Base-by-base conservation (phyloP, 1,140 invertebrate species). In the Camponotus floridanus region DNA sequence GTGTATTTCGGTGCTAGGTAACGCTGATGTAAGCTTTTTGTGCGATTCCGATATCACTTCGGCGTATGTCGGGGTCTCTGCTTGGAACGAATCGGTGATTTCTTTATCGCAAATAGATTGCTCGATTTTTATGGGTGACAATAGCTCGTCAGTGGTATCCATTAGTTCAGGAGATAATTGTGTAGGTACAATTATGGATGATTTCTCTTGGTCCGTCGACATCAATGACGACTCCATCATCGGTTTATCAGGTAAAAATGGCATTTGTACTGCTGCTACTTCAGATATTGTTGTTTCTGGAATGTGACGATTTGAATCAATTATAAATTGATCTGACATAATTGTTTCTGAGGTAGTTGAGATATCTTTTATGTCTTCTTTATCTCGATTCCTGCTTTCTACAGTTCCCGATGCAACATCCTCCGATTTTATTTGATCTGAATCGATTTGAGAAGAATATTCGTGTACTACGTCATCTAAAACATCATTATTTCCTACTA, bases 71-170 rank as follows among this genome's bases (percentile, higher is more conserved):
- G 92, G 90, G 0, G 92, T 80, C 59, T 91, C 89, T 0, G 71
- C 42, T 51, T 83, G 70, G 8, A 78, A 71, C 9, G 76, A 67
- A 36, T 51, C 86, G n/a, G 57, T 36, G 2, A 21, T 45, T 80
- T 86, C 65, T 39, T 80, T 71, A 42, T 11, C 57, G 15, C 70
- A 8, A 57, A 31, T 70, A 55, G 55, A 39, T 21, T 79, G 51
- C 51, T 88, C 67, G 8, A 85, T 36, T 88, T 94, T 92, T 26
- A 80, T 89, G 13, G 92, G 91, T 9, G 92, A 92, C 6, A 93
- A 18, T 8, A 89, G 90, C 87, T 94, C 93, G 68, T 94, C 92
- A 2, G 88, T 88, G 1, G 91, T 92, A 62, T 91, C 91, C 90
- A 93, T 93, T 4, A 91, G 91, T 65, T 94, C 92, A 0, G 86